Evolutionary conservation across 2,888 invertebrate genomes (phyloP).

Genomic region (Eilema depressum): DNA sequence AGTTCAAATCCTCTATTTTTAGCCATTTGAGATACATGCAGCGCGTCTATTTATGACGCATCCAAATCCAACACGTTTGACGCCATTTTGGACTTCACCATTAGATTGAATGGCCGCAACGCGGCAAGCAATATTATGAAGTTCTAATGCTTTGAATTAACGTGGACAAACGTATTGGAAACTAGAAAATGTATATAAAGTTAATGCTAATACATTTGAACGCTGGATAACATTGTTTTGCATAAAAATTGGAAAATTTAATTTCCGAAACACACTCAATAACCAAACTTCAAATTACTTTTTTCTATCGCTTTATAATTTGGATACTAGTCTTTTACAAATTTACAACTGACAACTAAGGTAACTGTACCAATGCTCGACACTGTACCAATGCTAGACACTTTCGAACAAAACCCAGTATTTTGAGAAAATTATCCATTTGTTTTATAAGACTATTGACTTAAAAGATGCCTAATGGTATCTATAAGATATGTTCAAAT

Average conservation of each 20-base stretch:
- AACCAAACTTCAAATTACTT: constrained; percentile 21
- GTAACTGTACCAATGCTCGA: too few relatives aligned
- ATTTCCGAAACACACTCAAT: constrained; percentile 39
- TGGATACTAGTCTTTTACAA: constrained; percentile 20
- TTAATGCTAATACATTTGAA: constrained; percentile 5
- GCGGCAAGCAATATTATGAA: constrained; percentile 25
- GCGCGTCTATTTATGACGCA: constrained; percentile 81
- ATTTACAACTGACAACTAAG: neutral
- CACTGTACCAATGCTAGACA: too few relatives aligned
- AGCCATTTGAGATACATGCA: constrained; percentile 77
- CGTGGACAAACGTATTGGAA: neutral
- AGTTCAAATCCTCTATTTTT: constrained; percentile 79
- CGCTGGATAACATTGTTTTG: constrained; percentile 21
- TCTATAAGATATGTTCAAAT: too few relatives aligned
- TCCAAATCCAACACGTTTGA: constrained; percentile 70
- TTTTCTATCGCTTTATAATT: constrained; percentile 8
- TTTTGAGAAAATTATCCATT: too few relatives aligned
- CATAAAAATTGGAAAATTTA: constrained; percentile 21
- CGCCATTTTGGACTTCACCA: constrained; percentile 81
- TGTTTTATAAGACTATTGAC: too few relatives aligned
- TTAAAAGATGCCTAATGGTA: too few relatives aligned
- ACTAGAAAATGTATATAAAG: constrained; percentile 9
- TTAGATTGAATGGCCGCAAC: constrained; percentile 46
- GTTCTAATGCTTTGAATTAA: neutral
- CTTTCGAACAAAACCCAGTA: too few relatives aligned